Percentiles rank a stretch among this genome's conserved stretches.
Conservation (phyloP, 64 coral and sea anemone species). For the Acropora yongei region DNA sequence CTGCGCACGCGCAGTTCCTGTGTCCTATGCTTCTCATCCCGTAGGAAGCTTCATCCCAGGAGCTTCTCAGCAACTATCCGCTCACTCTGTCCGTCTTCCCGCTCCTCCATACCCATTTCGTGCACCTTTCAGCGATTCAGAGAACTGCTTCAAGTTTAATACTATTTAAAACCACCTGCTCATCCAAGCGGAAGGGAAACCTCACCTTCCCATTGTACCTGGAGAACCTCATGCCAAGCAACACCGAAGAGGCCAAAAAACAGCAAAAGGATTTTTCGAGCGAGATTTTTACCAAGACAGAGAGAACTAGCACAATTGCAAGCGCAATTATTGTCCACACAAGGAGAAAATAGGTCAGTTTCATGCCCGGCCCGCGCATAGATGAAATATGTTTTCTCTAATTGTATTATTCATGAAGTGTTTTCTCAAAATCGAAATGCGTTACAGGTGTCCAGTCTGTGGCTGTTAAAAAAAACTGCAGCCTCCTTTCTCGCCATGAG, state of each 20-base stretch:
- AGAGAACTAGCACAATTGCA: slow-evolving; percentile 1
- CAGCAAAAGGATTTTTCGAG: not conserved
- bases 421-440: too few species aligned
- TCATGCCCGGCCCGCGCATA: too few species aligned
- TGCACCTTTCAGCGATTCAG: not conserved
- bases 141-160: not conserved
- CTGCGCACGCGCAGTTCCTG: not conserved
- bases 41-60: not conserved
- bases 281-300: not conserved
- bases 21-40: not conserved
- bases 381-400: too few species aligned
- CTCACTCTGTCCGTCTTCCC: not conserved
- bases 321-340: not conserved
- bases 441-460: too few species aligned
- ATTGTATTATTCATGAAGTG: too few species aligned
- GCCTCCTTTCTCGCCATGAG: too few species aligned
- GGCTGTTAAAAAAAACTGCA: too few species aligned
- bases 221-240: not conserved
- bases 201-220: not conserved
- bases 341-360: not conserved
- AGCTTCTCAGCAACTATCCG: not conserved
- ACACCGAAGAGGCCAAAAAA: not conserved
- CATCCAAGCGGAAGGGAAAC: slow-evolving; percentile 5
- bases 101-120: not conserved
- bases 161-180: not conserved